These are phyloP conservation scores for Smithornis capensis DNA, from an alignment of 2,113 vertebrate genomes.

Conservation along the genomic window DNA sequence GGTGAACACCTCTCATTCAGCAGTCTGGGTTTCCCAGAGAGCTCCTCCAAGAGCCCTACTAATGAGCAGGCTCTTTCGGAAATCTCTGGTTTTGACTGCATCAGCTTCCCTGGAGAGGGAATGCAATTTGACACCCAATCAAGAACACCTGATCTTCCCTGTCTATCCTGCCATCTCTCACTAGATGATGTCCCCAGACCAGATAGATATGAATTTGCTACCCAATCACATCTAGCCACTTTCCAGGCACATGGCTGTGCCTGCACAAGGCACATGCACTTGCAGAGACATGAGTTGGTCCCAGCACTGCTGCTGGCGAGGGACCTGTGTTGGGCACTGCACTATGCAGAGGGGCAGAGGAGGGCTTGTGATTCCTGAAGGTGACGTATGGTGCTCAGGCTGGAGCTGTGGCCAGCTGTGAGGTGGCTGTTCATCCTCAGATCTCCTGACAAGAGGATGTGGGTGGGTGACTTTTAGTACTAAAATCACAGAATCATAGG, in stretches of 20 bases:
- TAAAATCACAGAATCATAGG: background rate
- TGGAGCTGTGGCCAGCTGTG: accelerated
- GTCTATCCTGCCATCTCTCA: background rate
- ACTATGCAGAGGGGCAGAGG: background rate
- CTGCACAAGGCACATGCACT: accelerated
- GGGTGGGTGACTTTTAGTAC: background rate
- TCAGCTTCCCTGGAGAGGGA: background rate
- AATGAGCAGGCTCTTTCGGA: background rate
- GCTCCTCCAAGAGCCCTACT: background rate
- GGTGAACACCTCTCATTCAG: background rate
- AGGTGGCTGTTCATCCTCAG: background rate
- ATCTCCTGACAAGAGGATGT: background rate
- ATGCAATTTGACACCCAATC: background rate
- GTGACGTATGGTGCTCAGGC: accelerated
- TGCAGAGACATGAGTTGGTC: accelerated
- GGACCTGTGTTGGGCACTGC: background rate
- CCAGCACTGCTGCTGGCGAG: background rate
- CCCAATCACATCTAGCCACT: background rate
- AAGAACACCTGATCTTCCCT: background rate
- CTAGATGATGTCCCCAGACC: background rate
- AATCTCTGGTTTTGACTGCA: background rate
- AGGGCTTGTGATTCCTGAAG: background rate
- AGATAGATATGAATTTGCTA: background rate
- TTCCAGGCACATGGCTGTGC: background rate
- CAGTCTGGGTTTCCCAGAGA: background rate